A percentile compares a stretch with the other conserved stretches of the same genome.
Evolutionary conservation across 2,797 vertebrate species (phyloP).

Genomic region (Sphenodon punctatus): DNA sequence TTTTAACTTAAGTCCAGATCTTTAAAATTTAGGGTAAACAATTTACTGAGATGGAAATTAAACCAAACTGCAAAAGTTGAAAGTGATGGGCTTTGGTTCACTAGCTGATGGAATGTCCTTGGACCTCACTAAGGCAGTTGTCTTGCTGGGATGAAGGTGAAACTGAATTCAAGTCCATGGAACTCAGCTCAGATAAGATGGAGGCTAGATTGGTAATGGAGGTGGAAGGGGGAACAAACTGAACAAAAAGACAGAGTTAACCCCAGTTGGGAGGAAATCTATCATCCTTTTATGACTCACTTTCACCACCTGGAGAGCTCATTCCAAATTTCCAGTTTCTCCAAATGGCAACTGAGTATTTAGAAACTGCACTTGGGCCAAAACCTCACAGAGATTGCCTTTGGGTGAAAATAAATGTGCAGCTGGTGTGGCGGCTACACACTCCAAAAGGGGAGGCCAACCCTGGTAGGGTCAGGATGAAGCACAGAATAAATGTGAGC

Average conservation of each 20-base stretch:
- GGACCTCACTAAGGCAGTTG: neutral
- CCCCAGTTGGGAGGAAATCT: neutral
- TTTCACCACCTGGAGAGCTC: neutral
- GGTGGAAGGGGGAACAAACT: neutral
- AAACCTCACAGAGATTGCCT: neutral
- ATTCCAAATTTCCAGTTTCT: neutral
- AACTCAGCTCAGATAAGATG: neutral
- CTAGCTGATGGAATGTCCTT: neutral
- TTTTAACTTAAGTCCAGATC: conserved; percentile 61
- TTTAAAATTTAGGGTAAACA: conserved; percentile 21
- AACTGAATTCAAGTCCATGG: neutral
- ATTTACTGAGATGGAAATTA: neutral
- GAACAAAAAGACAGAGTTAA: neutral
- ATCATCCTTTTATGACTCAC: neutral
- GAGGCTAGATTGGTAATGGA: neutral
- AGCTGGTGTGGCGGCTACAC: too few species aligned
- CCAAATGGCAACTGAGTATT: neutral
- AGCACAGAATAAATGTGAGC: too few species aligned
- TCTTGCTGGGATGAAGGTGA: neutral
- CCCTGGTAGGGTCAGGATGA: neutral
- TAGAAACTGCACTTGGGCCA: neutral
- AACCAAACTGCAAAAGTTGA: neutral
- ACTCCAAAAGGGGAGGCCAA: too few species aligned
- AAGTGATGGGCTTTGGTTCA: neutral
- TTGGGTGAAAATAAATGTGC: too few species aligned